phyloP scores from a whole-genome alignment of 1,140 invertebrate species.

The Melitaea cinxia region DNA sequence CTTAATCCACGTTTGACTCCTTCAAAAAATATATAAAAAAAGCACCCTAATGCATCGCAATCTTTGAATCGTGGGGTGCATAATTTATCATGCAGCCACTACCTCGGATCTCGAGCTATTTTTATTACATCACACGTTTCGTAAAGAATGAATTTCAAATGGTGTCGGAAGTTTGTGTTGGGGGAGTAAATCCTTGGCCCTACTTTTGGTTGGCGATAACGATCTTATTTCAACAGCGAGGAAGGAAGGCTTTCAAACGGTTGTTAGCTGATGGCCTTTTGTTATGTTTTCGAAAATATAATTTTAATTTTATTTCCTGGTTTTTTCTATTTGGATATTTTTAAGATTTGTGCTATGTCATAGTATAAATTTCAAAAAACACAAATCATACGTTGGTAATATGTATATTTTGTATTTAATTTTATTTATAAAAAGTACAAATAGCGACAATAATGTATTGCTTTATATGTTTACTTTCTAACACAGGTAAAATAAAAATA shows the following conservation, averaged over 20 bases:
- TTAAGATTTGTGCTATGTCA: background rate
- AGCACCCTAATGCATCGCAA: slow-evolving; percentile 68
- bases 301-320: background rate
- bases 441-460: too few relatives aligned
- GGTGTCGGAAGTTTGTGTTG: slow-evolving; percentile 72
- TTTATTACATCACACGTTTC: slow-evolving; percentile 78
- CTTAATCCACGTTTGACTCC: slow-evolving; percentile 62
- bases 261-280: too few relatives aligned
- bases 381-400: too few relatives aligned
- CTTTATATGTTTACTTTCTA: too few relatives aligned
- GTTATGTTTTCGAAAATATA: background rate
- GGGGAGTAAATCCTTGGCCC: slow-evolving; percentile 64
- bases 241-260: background rate
- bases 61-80: slow-evolving; percentile 74
- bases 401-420: too few relatives aligned
- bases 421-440: too few relatives aligned
- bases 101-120: slow-evolving; percentile 67
- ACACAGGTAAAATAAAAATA: too few relatives aligned
- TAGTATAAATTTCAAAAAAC: too few relatives aligned
- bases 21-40: slow-evolving; percentile 72
- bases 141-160: slow-evolving; percentile 80
- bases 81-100: slow-evolving; percentile 74
- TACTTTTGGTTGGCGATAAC: slow-evolving; percentile 39
- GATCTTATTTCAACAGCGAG: slow-evolving; percentile 1
- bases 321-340: background rate